phyloP scores from a whole-genome alignment of 2,888 invertebrate species.

The Prosopocoilus inquinatus region DNA sequence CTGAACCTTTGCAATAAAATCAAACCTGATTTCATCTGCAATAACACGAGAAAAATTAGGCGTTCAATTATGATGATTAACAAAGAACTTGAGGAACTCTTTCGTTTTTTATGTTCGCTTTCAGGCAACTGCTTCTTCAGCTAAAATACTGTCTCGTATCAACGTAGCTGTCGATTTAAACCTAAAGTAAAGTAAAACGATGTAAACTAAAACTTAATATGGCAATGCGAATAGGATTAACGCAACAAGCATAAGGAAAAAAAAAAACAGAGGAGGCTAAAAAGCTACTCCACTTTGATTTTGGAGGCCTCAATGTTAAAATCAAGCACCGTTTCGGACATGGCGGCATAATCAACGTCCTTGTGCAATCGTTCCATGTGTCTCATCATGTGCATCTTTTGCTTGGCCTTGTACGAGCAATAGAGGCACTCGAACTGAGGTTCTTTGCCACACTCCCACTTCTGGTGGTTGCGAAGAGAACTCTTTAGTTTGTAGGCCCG shows the following conservation, averaged over 20 bases:
- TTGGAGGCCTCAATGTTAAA: constrained; percentile 16
- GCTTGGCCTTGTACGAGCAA: constrained; percentile 74
- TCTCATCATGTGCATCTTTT: constrained; percentile 76
- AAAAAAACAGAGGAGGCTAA: background rate
- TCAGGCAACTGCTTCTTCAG: no score
- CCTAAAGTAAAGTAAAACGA: no score
- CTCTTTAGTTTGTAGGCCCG: constrained; percentile 29
- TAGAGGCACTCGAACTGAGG: constrained; percentile 76
- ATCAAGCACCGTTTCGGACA: constrained; percentile 17
- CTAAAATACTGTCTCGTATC: no score
- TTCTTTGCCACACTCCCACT: constrained; percentile 68
- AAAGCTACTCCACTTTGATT: constrained; percentile 6
- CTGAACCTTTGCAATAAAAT: no score
- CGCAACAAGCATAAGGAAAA: background rate
- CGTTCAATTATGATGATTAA: no score
- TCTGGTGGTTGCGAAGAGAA: constrained; percentile 29
- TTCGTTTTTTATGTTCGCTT: no score
- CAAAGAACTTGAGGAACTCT: no score
- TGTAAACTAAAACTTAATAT: no score
- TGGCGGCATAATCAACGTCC: constrained; percentile 35
- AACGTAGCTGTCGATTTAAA: no score
- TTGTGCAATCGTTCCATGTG: constrained; percentile 81
- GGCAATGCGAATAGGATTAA: background rate
- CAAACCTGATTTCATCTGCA: no score
- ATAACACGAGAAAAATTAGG: no score